phyloP scores from a whole-genome alignment of 2,113 vertebrate species.

The Pluvialis apricaria region DNA sequence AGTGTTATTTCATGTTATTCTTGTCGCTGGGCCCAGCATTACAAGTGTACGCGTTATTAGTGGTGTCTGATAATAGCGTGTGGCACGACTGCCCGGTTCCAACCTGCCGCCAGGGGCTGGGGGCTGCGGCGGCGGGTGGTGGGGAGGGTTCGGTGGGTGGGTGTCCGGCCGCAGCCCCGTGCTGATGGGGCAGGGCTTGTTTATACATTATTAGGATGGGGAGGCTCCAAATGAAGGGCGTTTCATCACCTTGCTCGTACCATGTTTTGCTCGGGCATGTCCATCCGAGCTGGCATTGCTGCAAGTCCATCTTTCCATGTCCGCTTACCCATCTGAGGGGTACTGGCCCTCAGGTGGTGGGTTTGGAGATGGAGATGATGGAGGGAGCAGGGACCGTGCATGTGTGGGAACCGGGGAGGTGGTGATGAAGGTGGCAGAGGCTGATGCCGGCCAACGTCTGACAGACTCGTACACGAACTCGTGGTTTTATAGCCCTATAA shows the following conservation, averaged over 20 bases:
- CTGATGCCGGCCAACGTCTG: neutral
- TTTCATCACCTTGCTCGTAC: accelerated
- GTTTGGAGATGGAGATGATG: neutral
- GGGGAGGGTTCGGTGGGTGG: neutral
- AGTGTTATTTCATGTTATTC: slow-evolving; percentile 67
- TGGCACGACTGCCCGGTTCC: slow-evolving; percentile 14
- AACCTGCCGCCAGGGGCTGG: neutral
- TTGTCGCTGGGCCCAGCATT: slow-evolving; percentile 74
- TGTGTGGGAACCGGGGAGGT: accelerated
- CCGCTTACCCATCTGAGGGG: accelerated
- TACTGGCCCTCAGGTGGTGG: neutral
- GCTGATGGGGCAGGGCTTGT: neutral
- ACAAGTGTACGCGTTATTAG: slow-evolving; percentile 36
- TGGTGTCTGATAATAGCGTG: neutral
- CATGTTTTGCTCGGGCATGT: neutral
- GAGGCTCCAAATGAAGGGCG: neutral
- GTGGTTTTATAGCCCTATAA: slow-evolving; percentile 74
- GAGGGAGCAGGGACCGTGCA: neutral
- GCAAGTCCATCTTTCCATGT: accelerated
- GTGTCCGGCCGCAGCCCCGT: neutral
- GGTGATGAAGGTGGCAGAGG: neutral
- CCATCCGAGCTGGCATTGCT: neutral
- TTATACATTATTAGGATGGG: neutral
- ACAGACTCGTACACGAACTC: slow-evolving; percentile 1
- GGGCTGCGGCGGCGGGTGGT: neutral